A percentile compares a stretch with the other conserved stretches of the same genome.
These are phyloP conservation scores for Glareola pratincola DNA, from an alignment of 2,113 vertebrate species.

Conservation along the genomic window DNA sequence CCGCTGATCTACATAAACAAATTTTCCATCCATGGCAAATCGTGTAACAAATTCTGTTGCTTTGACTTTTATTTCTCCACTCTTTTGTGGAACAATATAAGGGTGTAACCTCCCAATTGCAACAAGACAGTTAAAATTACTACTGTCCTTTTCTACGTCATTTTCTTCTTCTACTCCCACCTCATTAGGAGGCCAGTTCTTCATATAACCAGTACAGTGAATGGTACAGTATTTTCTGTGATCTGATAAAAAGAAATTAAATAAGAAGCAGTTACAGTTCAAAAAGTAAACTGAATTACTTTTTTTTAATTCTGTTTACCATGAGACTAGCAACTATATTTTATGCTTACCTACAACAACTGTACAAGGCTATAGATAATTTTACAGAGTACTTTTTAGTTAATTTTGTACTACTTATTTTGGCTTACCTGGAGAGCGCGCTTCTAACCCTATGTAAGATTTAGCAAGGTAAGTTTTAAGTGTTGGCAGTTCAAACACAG, in stretches of 20 bases:
- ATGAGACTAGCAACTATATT: not conserved
- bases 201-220: conserved; percentile 90
- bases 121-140: conserved; percentile 87
- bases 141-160: conserved; percentile 80
- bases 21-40: conserved; percentile 89
- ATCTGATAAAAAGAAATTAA: conserved; percentile 70
- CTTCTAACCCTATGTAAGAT: not conserved
- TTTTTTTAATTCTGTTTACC: not conserved
- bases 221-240: conserved; percentile 88
- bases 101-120: conserved; percentile 85
- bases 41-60: conserved; percentile 87
- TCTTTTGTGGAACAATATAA: conserved; percentile 76
- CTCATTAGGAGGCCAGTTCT: conserved; percentile 85
- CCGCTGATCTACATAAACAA: conserved; percentile 93
- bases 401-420: not conserved
- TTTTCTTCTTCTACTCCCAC: conserved; percentile 81
- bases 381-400: not conserved
- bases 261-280: conserved; percentile 10
- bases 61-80: conserved; percentile 83
- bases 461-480: not conserved
- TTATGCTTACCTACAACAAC: not conserved
- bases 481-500: not conserved
- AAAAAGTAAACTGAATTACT: not conserved
- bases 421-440: not conserved
- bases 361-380: not conserved